Evolutionary conservation across 2,113 vertebrate genomes (phyloP), one percentile per base, ranked within the genome.

Genomic region (Pygoscelis antarcticus): DNA sequence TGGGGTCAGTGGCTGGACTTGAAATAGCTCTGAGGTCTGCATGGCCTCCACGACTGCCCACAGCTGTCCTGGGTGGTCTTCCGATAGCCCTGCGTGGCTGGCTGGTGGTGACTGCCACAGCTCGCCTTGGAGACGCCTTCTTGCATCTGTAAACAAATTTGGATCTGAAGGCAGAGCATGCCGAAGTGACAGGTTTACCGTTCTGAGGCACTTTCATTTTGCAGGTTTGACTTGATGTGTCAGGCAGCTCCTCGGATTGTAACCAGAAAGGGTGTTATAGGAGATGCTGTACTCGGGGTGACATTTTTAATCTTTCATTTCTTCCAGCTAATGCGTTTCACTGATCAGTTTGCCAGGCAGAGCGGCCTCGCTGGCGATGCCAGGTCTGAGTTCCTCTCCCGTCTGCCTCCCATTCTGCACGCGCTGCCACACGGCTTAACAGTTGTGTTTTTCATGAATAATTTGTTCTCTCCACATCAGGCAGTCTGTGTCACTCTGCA

Each of bases 301-400:
- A 97, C 87, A 30, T 92, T 93, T 97, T 93, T 94, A 95, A 95
- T 97, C 94, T 96, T 77, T 57, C 90, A 80, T 96, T 90, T 97
- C 89, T 84, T 57, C 69, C 66, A 90, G 93, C 93, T 92, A 91
- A 89, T 71, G 91, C 7, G 2, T 94, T 90, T 75, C 0, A 3
- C 93, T 65, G 75, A 91, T 93, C 75, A 15, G 83, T 81, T 92
- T 97, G 96, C 95, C 91, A 94, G 88, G 94, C 90, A 36, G 90
- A 93, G 86, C 11, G 1, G 71, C 90, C 88, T 74, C 5, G 3
- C 89, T 81, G 93, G 68, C 26, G 0, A 7, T 77, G 92, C 95
- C 76, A 91, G 79, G 10, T 83, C 70, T 44, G 88, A 86, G 80
- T 58, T 72, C 82, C 71, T 88, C 91, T 96, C 70, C 90, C 16